Evolutionary conservation across 2,888 invertebrate species (phyloP).

Genomic region (Drosophila emarginata): DNA sequence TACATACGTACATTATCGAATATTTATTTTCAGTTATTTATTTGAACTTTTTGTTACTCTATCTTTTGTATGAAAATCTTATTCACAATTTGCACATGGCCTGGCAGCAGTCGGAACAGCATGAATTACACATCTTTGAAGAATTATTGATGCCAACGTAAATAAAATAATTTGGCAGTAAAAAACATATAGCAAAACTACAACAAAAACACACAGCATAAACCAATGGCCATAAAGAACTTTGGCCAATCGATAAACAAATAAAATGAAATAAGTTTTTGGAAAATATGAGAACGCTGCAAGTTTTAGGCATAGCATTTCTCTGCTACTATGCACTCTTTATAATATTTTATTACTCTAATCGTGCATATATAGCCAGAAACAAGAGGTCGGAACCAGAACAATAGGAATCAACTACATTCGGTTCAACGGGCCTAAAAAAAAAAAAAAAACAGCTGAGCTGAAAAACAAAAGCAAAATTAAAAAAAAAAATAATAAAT

Average conservation of each 20-base stretch:
- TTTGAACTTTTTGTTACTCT: constrained; percentile 11
- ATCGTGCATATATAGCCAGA: constrained; percentile 63
- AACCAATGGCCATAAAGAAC: constrained; percentile 7
- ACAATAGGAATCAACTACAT: not conserved
- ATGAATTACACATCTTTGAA: constrained; percentile 49
- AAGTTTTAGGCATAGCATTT: constrained; percentile 65
- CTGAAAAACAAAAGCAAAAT: not conserved
- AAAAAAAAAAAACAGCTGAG: constrained; percentile 62
- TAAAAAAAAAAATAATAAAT: too few relatives aligned
- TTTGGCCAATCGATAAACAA: constrained; percentile 4
- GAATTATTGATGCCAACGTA: constrained; percentile 36
- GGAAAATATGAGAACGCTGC: constrained; percentile 56
- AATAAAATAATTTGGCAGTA: constrained; percentile 55
- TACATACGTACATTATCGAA: too few relatives aligned
- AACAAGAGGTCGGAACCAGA: constrained; percentile 14
- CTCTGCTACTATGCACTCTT: constrained; percentile 73
- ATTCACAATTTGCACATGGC: constrained; percentile 54
- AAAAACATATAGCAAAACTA: constrained; percentile 28
- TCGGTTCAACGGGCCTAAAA: constrained; percentile 25
- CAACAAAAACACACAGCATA: constrained; percentile 11
- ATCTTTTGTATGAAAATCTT: not conserved
- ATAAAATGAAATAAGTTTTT: not conserved
- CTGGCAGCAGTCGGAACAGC: constrained; percentile 26
- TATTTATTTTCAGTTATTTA: not conserved
- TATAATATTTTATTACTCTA: constrained; percentile 73